These are phyloP conservation scores for Caranx ignobilis DNA, from an alignment of 2,113 vertebrate species.

Conservation along the genomic window DNA sequence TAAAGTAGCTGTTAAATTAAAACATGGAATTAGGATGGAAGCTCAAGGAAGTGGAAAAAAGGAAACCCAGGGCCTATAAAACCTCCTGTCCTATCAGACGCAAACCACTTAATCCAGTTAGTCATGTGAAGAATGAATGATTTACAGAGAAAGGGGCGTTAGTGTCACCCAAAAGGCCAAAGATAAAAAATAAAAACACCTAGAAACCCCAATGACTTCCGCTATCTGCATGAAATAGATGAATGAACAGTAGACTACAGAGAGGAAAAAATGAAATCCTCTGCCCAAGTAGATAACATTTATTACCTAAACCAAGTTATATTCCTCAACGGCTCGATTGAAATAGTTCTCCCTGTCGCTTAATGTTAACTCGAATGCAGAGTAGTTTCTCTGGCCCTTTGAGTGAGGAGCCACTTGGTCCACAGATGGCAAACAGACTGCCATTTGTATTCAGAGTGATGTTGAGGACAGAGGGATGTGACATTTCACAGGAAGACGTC, in stretches of 20 bases:
- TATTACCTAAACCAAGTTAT: constrained; percentile 6
- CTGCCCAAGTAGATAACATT: constrained; percentile 1
- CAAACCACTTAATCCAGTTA: constrained; percentile 4
- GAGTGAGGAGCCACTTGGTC: constrained; percentile 42
- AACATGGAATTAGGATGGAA: constrained; percentile 20
- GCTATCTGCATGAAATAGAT: not conserved
- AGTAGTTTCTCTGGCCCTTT: constrained; percentile 38
- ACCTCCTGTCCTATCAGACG: constrained; percentile 1
- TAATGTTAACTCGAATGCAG: constrained; percentile 38
- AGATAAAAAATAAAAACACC: constrained; percentile 2
- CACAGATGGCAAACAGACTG: constrained; percentile 84
- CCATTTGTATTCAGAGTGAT: constrained; percentile 78
- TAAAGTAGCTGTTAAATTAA: constrained; percentile 43
- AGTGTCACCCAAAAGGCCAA: not conserved
- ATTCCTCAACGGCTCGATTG: constrained; percentile 3
- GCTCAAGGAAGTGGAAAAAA: not conserved
- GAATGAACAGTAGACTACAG: not conserved
- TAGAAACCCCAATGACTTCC: not conserved
- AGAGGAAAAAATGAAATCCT: not conserved
- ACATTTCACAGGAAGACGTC: constrained; percentile 82
- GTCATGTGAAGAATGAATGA: constrained; percentile 21
- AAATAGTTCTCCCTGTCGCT: not conserved
- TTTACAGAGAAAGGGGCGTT: constrained; percentile 13
- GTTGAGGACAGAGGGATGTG: constrained; percentile 78
- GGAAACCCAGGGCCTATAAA: constrained; percentile 11